phyloP scores from a whole-genome alignment of 2,113 vertebrate species.

The Nanorana parkeri region DNA sequence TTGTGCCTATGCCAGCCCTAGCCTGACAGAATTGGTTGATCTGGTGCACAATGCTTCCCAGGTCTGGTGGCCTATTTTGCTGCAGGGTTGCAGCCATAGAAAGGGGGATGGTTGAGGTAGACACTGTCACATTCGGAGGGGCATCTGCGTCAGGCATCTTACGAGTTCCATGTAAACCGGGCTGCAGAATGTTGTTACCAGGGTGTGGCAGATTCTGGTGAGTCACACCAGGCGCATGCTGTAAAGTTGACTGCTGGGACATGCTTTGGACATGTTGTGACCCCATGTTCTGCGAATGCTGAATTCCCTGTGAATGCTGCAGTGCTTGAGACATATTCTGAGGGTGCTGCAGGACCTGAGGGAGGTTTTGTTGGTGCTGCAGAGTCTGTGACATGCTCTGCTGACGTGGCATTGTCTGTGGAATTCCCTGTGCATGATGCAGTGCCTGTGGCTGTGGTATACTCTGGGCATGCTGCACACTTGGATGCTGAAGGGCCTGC shows the following conservation, averaged over 20 bases:
- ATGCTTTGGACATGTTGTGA: constrained; percentile 68
- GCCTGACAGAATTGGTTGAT: constrained; percentile 99
- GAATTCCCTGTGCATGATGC: constrained; percentile 70
- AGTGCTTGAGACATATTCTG: constrained; percentile 73
- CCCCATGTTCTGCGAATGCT: constrained; percentile 74
- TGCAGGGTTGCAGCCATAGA: constrained; percentile 94
- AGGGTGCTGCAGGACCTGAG: constrained; percentile 73
- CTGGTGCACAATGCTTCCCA: constrained; percentile 98
- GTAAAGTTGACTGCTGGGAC: constrained; percentile 62
- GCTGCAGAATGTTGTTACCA: constrained; percentile 78
- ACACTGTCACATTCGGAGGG: constrained; percentile 98
- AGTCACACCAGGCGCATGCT: constrained; percentile 68
- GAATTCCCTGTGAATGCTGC: constrained; percentile 68
- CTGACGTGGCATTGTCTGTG: constrained; percentile 75
- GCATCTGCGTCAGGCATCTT: constrained; percentile 94
- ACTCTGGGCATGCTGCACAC: constrained; percentile 68
- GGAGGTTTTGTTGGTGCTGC: constrained; percentile 68
- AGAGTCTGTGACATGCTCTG: constrained; percentile 67
- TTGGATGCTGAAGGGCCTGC: constrained; percentile 73
- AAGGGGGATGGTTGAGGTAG: constrained; percentile 99
- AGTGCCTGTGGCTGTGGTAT: constrained; percentile 71
- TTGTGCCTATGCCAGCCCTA: constrained; percentile 87
- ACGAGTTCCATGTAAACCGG: constrained; percentile 84
- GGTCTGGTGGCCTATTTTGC: constrained; percentile 90
- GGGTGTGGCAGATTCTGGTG: constrained; percentile 78